Evolutionary conservation across 2,888 invertebrate genomes (phyloP), one percentile per base, ranked within the genome.

Genomic region (Ormyrus pomaceus): DNA sequence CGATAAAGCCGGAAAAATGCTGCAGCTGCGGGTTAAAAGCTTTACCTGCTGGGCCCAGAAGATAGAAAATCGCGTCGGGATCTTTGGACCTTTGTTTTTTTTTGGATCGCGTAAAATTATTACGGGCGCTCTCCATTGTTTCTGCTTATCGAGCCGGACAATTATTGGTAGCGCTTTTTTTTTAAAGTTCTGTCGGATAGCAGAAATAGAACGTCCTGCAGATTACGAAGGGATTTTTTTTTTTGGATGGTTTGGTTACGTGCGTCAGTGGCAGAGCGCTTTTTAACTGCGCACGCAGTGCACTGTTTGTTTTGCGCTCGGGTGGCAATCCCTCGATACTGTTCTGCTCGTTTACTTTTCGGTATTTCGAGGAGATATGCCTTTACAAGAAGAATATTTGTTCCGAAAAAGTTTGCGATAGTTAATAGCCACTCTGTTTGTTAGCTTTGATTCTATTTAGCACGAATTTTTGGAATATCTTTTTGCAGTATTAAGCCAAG

Each of bases 81-180:
- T 55, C 51, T n/a, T 46, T 45, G 10, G 6, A 46, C 11, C 8
- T 34, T 10, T 10, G 7, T 55, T 53, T 19, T 68, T 76, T 76
- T 62, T 62, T 62, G 13, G 75, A 61, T 13, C 13, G 45, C 59
- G 48, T 9, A 62, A 76, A 76, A 62, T 69, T 69, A 76, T 76
- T 76, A 62, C 7, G 7, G 6, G 7, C 7, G 11, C 10, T 56
- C 48, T 46, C 61, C 51, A 68, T 68, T 53, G 10, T 76, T 61
- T 61, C 53, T 61, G 61, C 61, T 73, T 64, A 65, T 73, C 64
- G 62, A 62, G 48, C 48, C 13, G 64, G 46, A 73, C 34, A 62
- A 72, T 72, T 13, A 72, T 72, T 46, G 46, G 46, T 46, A 45
- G 7, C 45, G 62, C 55, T 73, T 73, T 73, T 73, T 64, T 73